Base-by-base conservation (phyloP, 2,113 vertebrate species). In the Fukomys damarensis region DNA sequence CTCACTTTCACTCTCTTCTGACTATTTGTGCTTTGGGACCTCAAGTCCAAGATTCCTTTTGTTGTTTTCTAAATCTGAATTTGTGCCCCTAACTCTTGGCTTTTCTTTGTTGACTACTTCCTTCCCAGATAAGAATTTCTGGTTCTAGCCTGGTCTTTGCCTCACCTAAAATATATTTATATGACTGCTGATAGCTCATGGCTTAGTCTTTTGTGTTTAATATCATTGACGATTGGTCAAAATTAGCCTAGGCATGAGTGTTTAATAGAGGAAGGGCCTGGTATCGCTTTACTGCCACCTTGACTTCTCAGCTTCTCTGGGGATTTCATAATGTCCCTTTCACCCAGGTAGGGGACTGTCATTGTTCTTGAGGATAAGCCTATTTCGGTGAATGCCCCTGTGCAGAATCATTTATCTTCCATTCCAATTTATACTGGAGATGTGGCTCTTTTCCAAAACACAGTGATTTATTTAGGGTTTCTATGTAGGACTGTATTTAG, bases 401-500 rank as follows among this genome's bases (percentile, higher is more conserved):
- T 89, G 80, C 24, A 81, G 86, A 85, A 59, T 61, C 94, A 95
- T 97, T 96, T 97, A 93, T 97, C 89, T 97, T 96, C 86, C 82
- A 66, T 66, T 93, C 32, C 77, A 95, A 14, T 96, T 95, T 95
- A 87, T 87, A 61, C 22, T 8, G 24, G 58, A 88, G 93, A 72
- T 14, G 56, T 68, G 80, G 89, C 58, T 97, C n/a, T 96, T 68
- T 61, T 90, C 74, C 83, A 96, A 97, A 97, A 58, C 46, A 56
- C 46, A n/a, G 74, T 95, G 95, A 97, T 97, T 96, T 97, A 98
- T 97, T 97, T 97, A 96, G 41, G 32, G 86, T 90, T 94, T 96
- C 83, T 92, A 85, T 97, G 96, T 97, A 96, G 63, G 80, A 91
- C 74, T 96, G 38, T 95, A 72, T 95, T 97, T 97, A 92, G 97